A percentile compares a stretch with the other conserved stretches of the same genome.
phyloP scores from a whole-genome alignment of 1,140 invertebrate species.

The Cydia amplana region DNA sequence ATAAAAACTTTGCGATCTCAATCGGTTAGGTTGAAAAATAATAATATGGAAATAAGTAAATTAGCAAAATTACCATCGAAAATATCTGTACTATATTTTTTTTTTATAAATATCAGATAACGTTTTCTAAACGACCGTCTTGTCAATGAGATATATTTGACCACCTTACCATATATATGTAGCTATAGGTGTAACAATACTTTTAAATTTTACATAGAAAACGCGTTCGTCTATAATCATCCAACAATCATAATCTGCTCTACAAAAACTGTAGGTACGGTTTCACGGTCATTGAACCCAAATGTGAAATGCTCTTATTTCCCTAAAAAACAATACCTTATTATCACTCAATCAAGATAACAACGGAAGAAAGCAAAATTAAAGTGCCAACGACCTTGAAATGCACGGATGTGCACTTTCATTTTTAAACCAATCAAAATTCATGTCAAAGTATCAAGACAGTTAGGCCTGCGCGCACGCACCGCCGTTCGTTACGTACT shows the following conservation, averaged over 20 bases:
- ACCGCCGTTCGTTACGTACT: conserved; percentile 62
- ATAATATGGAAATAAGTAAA: too few relatives aligned
- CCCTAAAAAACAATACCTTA: conserved; percentile 1
- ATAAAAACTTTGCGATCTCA: too few relatives aligned
- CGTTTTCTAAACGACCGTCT: too few relatives aligned
- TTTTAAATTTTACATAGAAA: too few relatives aligned
- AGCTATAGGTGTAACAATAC: too few relatives aligned
- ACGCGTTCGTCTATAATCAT: too few relatives aligned
- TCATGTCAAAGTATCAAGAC: conserved; percentile 68
- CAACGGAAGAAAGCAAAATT: conserved; percentile 32
- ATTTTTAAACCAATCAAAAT: conserved; percentile 69
- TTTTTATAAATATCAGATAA: too few relatives aligned
- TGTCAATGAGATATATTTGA: too few relatives aligned
- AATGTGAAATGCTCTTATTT: not conserved
- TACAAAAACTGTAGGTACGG: not conserved
- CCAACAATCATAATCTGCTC: not conserved
- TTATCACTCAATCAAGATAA: conserved; percentile 25
- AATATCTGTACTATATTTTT: too few relatives aligned
- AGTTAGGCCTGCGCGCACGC: conserved; percentile 65
- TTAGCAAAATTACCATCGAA: too few relatives aligned
- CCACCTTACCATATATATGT: too few relatives aligned
- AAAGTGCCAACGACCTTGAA: conserved; percentile 32
- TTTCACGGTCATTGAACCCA: not conserved
- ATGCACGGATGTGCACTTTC: conserved; percentile 59
- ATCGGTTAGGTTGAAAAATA: too few relatives aligned